Evolutionary conservation across 2,888 invertebrate genomes (phyloP).

Genomic region (Papilio demoleus): DNA sequence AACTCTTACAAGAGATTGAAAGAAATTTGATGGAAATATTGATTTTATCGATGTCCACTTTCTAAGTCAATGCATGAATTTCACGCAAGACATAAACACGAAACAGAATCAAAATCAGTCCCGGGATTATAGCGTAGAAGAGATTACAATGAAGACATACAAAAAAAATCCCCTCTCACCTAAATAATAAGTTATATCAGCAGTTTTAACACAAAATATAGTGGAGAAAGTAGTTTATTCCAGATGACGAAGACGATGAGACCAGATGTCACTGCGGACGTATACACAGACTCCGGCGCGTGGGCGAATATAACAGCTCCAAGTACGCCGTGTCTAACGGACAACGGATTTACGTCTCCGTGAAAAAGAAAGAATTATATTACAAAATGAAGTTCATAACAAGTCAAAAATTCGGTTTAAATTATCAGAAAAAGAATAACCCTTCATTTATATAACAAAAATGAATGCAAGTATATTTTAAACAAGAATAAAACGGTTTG

Average conservation of each 20-base stretch:
- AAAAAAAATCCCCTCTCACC: not conserved
- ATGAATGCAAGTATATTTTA: slow-evolving; percentile 18
- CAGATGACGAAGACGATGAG: not conserved
- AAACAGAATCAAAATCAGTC: not conserved
- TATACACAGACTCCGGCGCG: slow-evolving; percentile 39
- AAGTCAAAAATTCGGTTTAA: not conserved
- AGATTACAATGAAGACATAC: not conserved
- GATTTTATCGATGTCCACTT: slow-evolving; percentile 41
- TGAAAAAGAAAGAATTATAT: slow-evolving; percentile 37
- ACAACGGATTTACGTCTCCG: slow-evolving; percentile 38
- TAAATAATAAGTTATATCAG: not conserved
- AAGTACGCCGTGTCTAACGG: slow-evolving; percentile 18
- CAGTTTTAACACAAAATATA: no score
- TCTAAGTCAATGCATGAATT: slow-evolving; percentile 12
- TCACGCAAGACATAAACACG: not conserved
- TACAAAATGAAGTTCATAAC: no score
- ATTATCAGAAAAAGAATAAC: not conserved
- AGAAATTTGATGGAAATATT: slow-evolving; percentile 57
- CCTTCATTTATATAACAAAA: not conserved
- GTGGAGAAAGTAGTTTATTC: no score
- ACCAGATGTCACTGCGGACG: slow-evolving; percentile 14
- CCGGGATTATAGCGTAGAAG: not conserved
- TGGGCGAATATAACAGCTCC: slow-evolving; percentile 33
- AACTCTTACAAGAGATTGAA: slow-evolving; percentile 55
- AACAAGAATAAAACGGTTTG: slow-evolving; percentile 49